A percentile compares a stretch with the other conserved stretches of the same genome.
Conservation (phyloP, 1,140 invertebrate species). For the Halictus rubicundus region DNA sequence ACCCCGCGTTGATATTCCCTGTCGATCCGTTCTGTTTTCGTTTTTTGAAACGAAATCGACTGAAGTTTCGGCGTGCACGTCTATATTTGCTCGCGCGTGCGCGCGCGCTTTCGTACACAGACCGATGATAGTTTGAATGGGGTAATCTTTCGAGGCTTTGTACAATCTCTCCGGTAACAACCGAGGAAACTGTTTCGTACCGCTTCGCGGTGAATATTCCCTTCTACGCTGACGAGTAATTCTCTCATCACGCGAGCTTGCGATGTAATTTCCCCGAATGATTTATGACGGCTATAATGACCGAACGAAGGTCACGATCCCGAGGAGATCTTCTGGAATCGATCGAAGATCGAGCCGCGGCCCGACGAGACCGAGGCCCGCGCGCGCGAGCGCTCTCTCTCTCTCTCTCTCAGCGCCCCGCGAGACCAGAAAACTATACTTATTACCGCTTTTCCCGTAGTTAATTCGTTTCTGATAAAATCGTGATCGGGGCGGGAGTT, state of each 20-base stretch:
- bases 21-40: background rate
- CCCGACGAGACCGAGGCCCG: background rate
- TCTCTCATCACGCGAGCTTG: constrained; percentile 66
- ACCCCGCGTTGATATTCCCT: background rate
- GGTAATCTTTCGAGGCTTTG: constrained; percentile 39
- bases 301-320: constrained; percentile 67
- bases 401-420: too few species aligned
- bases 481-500: background rate
- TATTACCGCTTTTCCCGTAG: constrained; percentile 17
- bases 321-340: constrained; percentile 63
- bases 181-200: constrained; percentile 41
- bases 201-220: constrained; percentile 48
- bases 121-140: constrained; percentile 16
- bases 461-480: constrained; percentile 24
- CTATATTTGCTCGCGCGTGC: too few species aligned
- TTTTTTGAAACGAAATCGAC: background rate
- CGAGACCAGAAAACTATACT: constrained; percentile 32
- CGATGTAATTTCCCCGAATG: constrained; percentile 68
- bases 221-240: constrained; percentile 62
- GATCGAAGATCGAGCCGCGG: constrained; percentile 53
- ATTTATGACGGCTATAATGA: constrained; percentile 68
- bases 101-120: background rate
- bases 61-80: constrained; percentile 1
- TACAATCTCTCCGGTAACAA: constrained; percentile 5
- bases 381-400: background rate